Conservation (phyloP, 2,113 vertebrate species). For the Nestor notabilis region DNA sequence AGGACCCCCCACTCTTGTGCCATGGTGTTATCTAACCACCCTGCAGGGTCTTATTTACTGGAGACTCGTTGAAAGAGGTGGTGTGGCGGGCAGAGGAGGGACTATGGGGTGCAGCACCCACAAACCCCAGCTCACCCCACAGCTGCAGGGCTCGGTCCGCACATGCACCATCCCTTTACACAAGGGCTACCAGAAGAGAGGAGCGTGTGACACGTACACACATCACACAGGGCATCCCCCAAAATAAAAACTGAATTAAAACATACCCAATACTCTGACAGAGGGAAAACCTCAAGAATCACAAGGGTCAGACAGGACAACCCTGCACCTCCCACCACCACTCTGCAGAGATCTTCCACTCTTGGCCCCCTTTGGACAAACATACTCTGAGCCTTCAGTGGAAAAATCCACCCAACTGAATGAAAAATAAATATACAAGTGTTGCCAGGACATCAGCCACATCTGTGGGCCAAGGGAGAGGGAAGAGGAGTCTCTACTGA, state of each 20-base stretch:
- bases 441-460: slow-evolving; percentile 5
- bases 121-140: background rate
- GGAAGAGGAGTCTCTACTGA: background rate
- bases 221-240: background rate
- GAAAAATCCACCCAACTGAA: background rate
- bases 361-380: background rate
- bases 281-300: background rate
- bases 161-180: background rate
- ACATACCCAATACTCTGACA: background rate
- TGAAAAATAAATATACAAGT: slow-evolving; percentile 47
- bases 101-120: background rate
- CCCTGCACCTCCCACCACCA: background rate
- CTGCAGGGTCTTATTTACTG: background rate
- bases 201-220: background rate
- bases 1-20: background rate
- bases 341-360: background rate
- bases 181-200: background rate
- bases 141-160: background rate
- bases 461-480: background rate
- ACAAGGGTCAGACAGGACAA: background rate
- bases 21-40: background rate
- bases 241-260: background rate
- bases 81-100: background rate
- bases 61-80: background rate
- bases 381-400: background rate